phyloP scores from a whole-genome alignment of 2,888 invertebrate genomes.

The Myathropa florea region DNA sequence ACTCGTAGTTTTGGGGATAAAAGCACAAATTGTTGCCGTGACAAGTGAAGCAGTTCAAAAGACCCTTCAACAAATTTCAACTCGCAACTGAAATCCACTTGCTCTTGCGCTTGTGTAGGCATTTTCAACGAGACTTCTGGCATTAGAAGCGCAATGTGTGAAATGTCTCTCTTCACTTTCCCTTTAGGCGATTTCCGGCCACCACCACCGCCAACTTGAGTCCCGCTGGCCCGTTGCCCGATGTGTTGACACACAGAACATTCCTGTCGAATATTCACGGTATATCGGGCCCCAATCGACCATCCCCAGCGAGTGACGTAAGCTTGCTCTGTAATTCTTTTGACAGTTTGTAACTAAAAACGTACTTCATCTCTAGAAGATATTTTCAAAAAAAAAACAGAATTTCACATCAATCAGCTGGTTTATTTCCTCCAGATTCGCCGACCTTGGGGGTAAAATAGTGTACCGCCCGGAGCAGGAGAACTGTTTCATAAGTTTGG shows the following conservation, averaged over 20 bases:
- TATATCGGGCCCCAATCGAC: not conserved
- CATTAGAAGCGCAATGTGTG: too few species aligned
- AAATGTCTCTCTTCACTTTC: too few species aligned
- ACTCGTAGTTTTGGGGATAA: too few species aligned
- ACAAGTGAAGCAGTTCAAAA: too few species aligned
- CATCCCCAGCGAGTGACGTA: not conserved
- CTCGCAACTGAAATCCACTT: too few species aligned
- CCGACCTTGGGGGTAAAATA: not conserved
- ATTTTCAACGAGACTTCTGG: too few species aligned
- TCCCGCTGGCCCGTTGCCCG: not conserved
- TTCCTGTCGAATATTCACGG: not conserved
- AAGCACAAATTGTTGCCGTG: too few species aligned
- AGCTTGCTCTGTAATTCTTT: not conserved
- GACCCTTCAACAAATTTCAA: too few species aligned
- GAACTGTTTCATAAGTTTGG: constrained; percentile 38
- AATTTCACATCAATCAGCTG: not conserved
- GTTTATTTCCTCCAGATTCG: not conserved
- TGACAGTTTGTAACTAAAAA: not conserved
- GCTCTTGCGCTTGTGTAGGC: too few species aligned
- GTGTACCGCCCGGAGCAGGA: not conserved
- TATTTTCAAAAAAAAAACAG: too few species aligned
- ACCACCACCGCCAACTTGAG: not conserved
- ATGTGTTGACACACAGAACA: not conserved
- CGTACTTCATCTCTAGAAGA: not conserved
- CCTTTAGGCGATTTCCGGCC: too few species aligned